Evolutionary conservation across 2,113 vertebrate species (phyloP), one percentile per base, ranked within the genome.

Genomic region (Coryphaenoides rupestris): DNA sequence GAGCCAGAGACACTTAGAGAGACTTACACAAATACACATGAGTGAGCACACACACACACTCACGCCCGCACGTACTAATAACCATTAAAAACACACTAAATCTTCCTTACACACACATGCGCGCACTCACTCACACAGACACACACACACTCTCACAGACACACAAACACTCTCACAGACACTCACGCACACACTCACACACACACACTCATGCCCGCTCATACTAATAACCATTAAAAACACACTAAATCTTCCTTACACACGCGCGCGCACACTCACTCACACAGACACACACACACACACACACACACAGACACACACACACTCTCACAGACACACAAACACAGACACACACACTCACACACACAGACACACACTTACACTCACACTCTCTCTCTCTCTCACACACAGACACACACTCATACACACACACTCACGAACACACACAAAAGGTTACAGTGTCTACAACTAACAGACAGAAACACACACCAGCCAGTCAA

Each of bases 1-100:
- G 45, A 62, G 76, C 53, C 65, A 71, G 78, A 70, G 65, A 66
- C 24, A 66, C 65, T 82, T 76, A 67, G 68, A 62, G 19, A 50
- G 19, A 62, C 22, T 50, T 47, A 58, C 2, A 13, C 17, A 77
- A 72, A 67, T 57, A 77, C 61, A 80, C 59, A 52, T 53, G 65
- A 45, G 56, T 58, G 45, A 60, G 16, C 12, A 58, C 55, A 59
- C 13, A 6, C 19, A 55, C 21, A 55, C 24, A 65, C 21, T 45
- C 52, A 56, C 60, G 33, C 33, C 33, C 6, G 33, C 56, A 40
- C 55, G 24, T 21, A 59, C 46, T 46, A 61, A 50, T 59, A 45
- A 67, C 58, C 28, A 64, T 21, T 21, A 49, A 72, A 4, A 54
- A 24, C 49, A 24, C 23, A 52, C 19, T 40, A 58, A 15, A 28